Percentiles rank a stretch among this genome's conserved stretches.
phyloP scores from a whole-genome alignment of 2,888 invertebrate genomes.

The Diarsia brunnea region DNA sequence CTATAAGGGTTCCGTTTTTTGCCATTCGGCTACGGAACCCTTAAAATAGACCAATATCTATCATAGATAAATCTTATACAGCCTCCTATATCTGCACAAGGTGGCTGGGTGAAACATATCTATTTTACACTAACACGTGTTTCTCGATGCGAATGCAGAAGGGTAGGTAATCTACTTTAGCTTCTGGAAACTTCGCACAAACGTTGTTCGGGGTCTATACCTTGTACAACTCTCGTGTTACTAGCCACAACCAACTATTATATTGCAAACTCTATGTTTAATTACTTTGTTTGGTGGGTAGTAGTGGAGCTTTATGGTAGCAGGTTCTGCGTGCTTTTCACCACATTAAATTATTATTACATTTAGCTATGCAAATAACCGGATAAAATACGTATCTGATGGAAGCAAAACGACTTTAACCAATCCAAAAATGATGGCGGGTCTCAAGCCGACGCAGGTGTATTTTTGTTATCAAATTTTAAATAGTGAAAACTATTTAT shows the following conservation, averaged over 20 bases:
- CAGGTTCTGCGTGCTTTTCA: background rate
- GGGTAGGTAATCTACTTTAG: conserved; percentile 27
- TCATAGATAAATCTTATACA: too few species aligned
- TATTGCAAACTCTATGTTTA: conserved; percentile 3
- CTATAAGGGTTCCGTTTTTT: too few species aligned
- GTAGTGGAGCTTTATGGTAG: background rate
- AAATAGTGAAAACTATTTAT: too few species aligned
- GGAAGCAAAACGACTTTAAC: too few species aligned
- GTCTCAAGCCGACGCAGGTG: too few species aligned
- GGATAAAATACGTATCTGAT: too few species aligned
- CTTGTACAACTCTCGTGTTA: background rate
- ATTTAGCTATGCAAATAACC: too few species aligned
- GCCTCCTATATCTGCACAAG: background rate
- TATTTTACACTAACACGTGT: background rate
- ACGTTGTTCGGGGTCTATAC: background rate
- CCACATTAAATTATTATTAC: background rate
- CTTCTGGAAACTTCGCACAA: conserved; percentile 21
- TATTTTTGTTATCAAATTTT: too few species aligned
- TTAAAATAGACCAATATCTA: too few species aligned
- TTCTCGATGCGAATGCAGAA: conserved; percentile 13
- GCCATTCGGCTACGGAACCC: too few species aligned
- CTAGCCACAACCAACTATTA: background rate
- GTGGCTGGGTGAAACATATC: background rate
- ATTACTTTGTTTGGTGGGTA: background rate
- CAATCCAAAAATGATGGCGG: too few species aligned